A percentile compares a stretch with the other conserved stretches of the same genome.
Evolutionary conservation across 2,113 vertebrate genomes (phyloP).

Genomic region (Chloebia gouldiae): DNA sequence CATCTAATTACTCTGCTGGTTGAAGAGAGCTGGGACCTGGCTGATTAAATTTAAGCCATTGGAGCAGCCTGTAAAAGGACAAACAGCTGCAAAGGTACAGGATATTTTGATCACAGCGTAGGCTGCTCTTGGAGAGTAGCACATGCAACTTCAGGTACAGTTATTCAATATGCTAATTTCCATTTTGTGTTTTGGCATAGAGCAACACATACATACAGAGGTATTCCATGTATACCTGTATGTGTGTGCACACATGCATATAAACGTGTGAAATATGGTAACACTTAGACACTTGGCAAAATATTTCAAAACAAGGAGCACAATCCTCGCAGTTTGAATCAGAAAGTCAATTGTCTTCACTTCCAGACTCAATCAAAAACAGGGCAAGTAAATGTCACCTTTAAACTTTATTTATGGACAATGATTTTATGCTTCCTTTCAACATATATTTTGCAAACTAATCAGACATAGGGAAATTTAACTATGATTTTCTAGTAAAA

Average conservation of each 20-base stretch:
- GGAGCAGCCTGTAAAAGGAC: background rate
- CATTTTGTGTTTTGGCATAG: background rate
- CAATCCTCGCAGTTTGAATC: background rate
- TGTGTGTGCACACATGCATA: accelerated
- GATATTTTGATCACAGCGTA: background rate
- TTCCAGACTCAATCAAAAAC: background rate
- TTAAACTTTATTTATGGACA: background rate
- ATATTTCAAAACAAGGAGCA: background rate
- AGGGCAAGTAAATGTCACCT: background rate
- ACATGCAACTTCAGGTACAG: background rate
- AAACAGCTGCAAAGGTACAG: background rate
- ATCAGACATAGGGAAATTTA: background rate
- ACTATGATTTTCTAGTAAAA: background rate
- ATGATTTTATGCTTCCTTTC: background rate
- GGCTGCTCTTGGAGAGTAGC: background rate
- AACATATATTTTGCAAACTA: background rate
- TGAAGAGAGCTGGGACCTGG: background rate
- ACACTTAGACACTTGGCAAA: background rate
- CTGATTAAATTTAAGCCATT: background rate
- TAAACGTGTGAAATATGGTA: background rate
- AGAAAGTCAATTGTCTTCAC: background rate
- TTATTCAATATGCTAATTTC: background rate
- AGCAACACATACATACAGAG: background rate
- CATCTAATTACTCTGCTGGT: background rate
- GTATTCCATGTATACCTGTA: background rate